A percentile compares a stretch with the other conserved stretches of the same genome.
These are phyloP conservation scores for Pangasianodon hypophthalmus DNA, from an alignment of 2,113 vertebrate species.

Conservation along the genomic window DNA sequence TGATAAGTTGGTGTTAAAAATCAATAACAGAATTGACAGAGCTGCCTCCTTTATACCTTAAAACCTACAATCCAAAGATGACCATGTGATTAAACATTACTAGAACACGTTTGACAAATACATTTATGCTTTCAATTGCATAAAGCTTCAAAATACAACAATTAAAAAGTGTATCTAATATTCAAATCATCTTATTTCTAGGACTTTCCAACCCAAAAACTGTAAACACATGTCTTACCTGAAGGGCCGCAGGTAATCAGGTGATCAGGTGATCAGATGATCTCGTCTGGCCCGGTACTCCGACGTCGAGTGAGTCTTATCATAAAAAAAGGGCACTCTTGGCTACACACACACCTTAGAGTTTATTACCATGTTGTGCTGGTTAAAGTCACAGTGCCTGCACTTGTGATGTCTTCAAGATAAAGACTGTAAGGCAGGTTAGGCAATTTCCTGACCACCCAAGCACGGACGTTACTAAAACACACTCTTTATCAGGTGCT, in stretches of 20 bases:
- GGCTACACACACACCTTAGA: neutral
- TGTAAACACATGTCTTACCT: neutral
- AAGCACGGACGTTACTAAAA: neutral
- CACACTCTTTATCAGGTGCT: neutral
- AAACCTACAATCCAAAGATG: neutral
- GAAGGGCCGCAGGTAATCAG: neutral
- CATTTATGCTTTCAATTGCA: neutral
- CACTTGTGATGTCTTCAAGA: neutral
- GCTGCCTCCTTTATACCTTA: neutral
- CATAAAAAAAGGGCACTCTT: neutral
- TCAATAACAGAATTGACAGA: neutral
- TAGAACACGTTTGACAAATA: neutral
- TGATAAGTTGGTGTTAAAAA: neutral
- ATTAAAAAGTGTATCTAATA: neutral
- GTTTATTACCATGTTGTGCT: slow-evolving; percentile 13
- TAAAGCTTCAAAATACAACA: neutral
- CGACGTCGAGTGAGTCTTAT: neutral
- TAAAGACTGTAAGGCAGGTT: neutral
- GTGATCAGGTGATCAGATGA: neutral
- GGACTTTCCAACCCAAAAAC: neutral
- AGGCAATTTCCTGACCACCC: neutral
- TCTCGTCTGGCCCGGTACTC: neutral
- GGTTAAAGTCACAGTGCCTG: slow-evolving; percentile 18
- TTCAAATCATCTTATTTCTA: neutral
- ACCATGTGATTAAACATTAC: neutral